Evolutionary conservation across 1,140 invertebrate genomes (phyloP).

Genomic region (Hylyphantes graminicola): DNA sequence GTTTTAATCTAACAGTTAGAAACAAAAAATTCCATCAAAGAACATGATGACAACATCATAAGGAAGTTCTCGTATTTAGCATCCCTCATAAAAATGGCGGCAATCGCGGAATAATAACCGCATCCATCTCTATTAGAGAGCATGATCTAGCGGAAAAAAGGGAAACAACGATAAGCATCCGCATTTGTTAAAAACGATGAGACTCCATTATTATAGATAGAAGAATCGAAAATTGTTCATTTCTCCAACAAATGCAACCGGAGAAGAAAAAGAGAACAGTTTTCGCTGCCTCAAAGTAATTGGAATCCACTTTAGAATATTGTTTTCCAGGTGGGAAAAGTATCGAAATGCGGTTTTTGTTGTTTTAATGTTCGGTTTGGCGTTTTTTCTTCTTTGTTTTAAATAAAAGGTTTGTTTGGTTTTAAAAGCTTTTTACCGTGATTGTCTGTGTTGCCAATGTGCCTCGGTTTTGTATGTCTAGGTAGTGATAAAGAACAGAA

Average conservation of each 20-base stretch:
- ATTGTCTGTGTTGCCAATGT: too few species aligned
- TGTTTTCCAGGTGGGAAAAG: slow-evolving; percentile 53
- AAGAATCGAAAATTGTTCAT: slow-evolving; percentile 40
- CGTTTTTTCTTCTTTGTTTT: too few species aligned
- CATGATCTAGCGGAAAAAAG: slow-evolving; percentile 56
- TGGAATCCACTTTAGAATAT: slow-evolving; percentile 58
- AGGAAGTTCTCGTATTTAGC: too few species aligned
- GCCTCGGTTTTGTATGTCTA: too few species aligned
- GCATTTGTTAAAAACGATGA: slow-evolving; percentile 37
- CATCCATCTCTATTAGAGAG: slow-evolving; percentile 58
- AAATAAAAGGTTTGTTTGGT: not conserved
- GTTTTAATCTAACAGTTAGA: too few species aligned
- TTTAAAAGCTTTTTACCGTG: not conserved
- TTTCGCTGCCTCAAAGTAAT: slow-evolving; percentile 51
- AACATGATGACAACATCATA: too few species aligned
- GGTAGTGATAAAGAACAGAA: too few species aligned
- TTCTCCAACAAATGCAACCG: slow-evolving; percentile 46
- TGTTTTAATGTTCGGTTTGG: slow-evolving; percentile 6
- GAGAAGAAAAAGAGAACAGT: slow-evolving; percentile 20
- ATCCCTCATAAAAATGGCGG: too few species aligned
- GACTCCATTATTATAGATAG: not conserved
- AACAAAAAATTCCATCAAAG: too few species aligned
- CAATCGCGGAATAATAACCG: slow-evolving; percentile 49
- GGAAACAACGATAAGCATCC: slow-evolving; percentile 18
- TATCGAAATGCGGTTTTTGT: slow-evolving; percentile 22